Evolutionary conservation across 1,140 invertebrate genomes (phyloP).

Genomic region (Musca domestica): DNA sequence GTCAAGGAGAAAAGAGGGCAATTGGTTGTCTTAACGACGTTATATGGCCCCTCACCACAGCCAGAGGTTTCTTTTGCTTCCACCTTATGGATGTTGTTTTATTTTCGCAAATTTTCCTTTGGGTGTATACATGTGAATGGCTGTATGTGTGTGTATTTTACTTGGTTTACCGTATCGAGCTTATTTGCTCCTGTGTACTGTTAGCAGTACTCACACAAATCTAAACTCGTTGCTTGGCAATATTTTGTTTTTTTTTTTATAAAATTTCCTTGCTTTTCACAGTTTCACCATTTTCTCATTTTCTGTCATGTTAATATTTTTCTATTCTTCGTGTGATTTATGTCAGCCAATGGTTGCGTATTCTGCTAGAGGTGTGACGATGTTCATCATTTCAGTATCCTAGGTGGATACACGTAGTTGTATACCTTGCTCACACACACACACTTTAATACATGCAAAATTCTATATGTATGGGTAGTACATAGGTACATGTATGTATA

Average conservation of each 20-base stretch:
- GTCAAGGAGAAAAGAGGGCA: neutral
- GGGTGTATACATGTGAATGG: neutral
- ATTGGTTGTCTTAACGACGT: slow-evolving; percentile 4
- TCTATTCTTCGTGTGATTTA: slow-evolving; percentile 48
- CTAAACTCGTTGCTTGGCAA: no score
- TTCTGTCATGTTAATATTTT: slow-evolving; percentile 1
- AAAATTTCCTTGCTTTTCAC: neutral
- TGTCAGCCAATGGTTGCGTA: slow-evolving; percentile 53
- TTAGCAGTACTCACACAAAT: no score
- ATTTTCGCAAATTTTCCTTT: neutral
- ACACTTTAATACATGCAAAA: no score
- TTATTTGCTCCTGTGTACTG: neutral
- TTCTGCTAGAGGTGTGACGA: slow-evolving; percentile 50
- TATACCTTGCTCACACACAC: no score
- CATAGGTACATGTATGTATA: no score
- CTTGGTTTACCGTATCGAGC: slow-evolving; percentile 14
- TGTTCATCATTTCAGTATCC: slow-evolving; percentile 14
- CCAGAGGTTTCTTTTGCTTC: neutral
- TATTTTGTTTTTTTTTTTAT: neutral
- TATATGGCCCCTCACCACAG: neutral
- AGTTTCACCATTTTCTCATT: neutral
- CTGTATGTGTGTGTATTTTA: neutral
- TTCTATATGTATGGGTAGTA: no score
- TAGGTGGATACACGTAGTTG: no score
- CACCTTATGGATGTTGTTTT: neutral